Evolutionary conservation across 2,888 invertebrate genomes (phyloP), one percentile per base, ranked within the genome.

Genomic region (Acronicta leporina): DNA sequence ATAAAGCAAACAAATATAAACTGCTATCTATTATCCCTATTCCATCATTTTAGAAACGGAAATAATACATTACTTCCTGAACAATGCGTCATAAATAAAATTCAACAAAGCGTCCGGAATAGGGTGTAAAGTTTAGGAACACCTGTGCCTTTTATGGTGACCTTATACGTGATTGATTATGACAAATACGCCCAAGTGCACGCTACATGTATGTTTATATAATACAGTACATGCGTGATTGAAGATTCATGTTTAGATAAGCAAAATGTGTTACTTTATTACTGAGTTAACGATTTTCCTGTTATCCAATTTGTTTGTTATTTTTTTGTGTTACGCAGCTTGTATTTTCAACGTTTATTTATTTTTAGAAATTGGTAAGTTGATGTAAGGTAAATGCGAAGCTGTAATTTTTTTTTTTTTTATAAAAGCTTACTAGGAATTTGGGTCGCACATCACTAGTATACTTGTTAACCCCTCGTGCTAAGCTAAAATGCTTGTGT

Each of bases 161-260:
- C 88, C 88, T 91, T 87, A 82, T 70, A 63, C 10, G 85, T 92
- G 92, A 92, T 92, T 85, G 92, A 92, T 92, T 83, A 86, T 85
- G 91, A 91, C 89, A 88, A 86, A 89, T 87, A 84, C 77, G 79
- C 78, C 51, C 76, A 79, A 73, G 80, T 76, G 81, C 78, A 65
- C 45, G 60, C n/a, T n/a, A n/a, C n/a, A n/a, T n/a, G n/a, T n/a
- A n/a, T n/a, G 63, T 62, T 51, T 63, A 59, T 63, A 64, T 50
- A 55, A 52, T 60, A 74, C 77, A 71, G 81, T 86, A 84, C 80
- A 77, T 76, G 68, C 75, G 68, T 68, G 73, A 81, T 79, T 73
- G 77, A 79, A 89, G 88, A 89, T 89, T 81, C 75, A 75, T 75
- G 80, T 80, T 80, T 69, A 83, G 91, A 91, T 91, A 90, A 88